phyloP scores from a whole-genome alignment of 1,140 invertebrate species.

The Lepidurus arcticus region DNA sequence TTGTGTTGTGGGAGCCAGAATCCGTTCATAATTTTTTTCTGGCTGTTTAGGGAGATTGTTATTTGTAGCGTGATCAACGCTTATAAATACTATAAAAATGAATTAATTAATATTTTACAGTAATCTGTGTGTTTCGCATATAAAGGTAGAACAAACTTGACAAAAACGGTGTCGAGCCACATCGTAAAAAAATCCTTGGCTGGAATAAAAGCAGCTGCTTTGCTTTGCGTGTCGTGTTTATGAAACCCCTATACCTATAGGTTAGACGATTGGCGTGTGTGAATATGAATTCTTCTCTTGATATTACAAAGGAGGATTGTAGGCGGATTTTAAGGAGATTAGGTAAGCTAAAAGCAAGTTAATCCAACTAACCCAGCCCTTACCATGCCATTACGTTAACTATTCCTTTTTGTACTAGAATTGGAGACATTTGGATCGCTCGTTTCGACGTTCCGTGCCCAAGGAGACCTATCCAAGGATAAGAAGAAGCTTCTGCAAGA shows the following conservation, averaged over 20 bases:
- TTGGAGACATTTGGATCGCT: slow-evolving; percentile 83
- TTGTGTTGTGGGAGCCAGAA: not conserved
- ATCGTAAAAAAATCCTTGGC: not conserved
- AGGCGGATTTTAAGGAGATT: slow-evolving; percentile 74
- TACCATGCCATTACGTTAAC: slow-evolving; percentile 41
- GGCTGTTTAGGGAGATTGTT: not conserved
- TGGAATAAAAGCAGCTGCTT: not conserved
- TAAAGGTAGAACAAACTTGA: not conserved
- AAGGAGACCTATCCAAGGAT: slow-evolving; percentile 74
- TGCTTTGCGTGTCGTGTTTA: not conserved
- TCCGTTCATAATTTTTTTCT: not conserved
- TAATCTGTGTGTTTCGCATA: not conserved
- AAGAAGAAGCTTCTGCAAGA: slow-evolving; percentile 79
- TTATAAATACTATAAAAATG: not conserved
- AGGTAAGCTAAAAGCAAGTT: slow-evolving; percentile 51
- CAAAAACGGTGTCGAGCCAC: not conserved
- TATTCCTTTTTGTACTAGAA: slow-evolving; percentile 54
- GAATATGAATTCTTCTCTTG: slow-evolving; percentile 44
- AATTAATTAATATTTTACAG: not conserved
- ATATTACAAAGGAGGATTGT: slow-evolving; percentile 77
- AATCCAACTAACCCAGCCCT: slow-evolving; percentile 19
- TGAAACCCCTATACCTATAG: not conserved
- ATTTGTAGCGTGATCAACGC: not conserved
- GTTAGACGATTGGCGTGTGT: not conserved
- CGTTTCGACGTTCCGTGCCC: slow-evolving; percentile 81